These are phyloP conservation scores for Lordiphosa stackelbergi DNA, from an alignment of 1,140 invertebrate genomes.

Conservation along the genomic window DNA sequence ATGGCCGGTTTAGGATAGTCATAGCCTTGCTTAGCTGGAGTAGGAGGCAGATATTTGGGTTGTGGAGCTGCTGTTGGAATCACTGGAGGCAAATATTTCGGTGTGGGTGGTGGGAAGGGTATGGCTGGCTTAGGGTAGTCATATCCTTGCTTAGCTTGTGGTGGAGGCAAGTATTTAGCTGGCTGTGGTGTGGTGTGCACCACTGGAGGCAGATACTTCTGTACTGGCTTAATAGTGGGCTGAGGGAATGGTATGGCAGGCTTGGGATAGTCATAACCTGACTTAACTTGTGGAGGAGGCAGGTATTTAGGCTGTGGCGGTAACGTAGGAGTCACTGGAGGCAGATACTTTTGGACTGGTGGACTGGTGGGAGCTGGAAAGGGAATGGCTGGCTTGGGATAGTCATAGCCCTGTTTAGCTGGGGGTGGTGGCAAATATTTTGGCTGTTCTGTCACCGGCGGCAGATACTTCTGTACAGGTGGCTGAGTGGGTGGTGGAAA, in stretches of 20 bases:
- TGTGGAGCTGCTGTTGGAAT: constrained; percentile 40
- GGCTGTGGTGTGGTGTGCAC: constrained; percentile 1
- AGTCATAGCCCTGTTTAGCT: constrained; percentile 20
- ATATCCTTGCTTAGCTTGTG: constrained; percentile 30
- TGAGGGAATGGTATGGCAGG: constrained; percentile 46
- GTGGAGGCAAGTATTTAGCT: constrained; percentile 17
- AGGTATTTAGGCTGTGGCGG: constrained; percentile 20
- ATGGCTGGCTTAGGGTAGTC: constrained; percentile 54
- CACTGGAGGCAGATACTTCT: constrained; percentile 43
- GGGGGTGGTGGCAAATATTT: constrained; percentile 35
- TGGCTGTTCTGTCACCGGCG: constrained; percentile 31
- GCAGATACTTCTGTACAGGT: constrained; percentile 37
- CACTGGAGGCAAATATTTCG: constrained; percentile 39
- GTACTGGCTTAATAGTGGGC: constrained; percentile 27
- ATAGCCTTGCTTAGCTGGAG: constrained; percentile 33
- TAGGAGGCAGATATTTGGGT: constrained; percentile 26
- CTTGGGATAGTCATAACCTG: constrained; percentile 52
- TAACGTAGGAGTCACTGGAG: constrained; percentile 20
- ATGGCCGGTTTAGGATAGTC: constrained; percentile 49
- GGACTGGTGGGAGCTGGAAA: constrained; percentile 34
- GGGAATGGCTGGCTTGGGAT: constrained; percentile 38
- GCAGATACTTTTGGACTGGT: constrained; percentile 38
- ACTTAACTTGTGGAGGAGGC: constrained; percentile 22
- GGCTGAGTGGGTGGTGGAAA: constrained; percentile 42
- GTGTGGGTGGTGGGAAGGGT: constrained; percentile 46